Base-by-base conservation (phyloP, 2,797 vertebrate species). In the Eremophila alpestris region DNA sequence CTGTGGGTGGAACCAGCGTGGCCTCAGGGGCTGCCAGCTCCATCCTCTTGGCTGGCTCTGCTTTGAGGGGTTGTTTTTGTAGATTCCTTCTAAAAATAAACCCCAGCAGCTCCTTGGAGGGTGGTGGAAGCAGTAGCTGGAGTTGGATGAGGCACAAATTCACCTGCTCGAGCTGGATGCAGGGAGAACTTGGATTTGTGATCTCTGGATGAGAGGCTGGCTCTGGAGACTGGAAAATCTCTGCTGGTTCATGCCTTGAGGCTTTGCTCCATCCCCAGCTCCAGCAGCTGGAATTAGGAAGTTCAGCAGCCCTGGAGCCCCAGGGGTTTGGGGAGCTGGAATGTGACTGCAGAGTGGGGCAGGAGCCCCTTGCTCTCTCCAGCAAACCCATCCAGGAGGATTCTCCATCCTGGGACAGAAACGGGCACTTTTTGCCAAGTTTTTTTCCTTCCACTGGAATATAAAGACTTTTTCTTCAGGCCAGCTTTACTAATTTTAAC, bases 61-160 rank as follows among this genome's bases (percentile, higher is more conserved):
- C 27, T 52, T 81, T 74, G 2, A 43, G 24, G 26, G 11, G 41
- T 46, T n/a, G 94, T 95, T 92, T 97, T 79, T 76, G 82, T 58
- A 82, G 89, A 74, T 86, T 36, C 51, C 32, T n/a, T 60, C 97
- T 89, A 90, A 96, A 97, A 97, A 96, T 94, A 97, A 41, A 80
- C 68, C 16, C 48, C 22, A 85, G 45, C 49, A 48, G 55, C 65
- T 94, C 96, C 85, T 67, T 24, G 14, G 70, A 77, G 92, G 67
- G 86, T 21, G n/a, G 46, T 55, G 83, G 90, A 77, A 95, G 81
- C 93, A 75, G 93, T 4, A 75, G 41, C 83, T 63, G 51, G 82
- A 70, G 91, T 64, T 76, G 76, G 75, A 63, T 8, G 55, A 91
- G 83, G 81, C 45, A n/a, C 75, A 62, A 96, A 85, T 64, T 87